phyloP scores from a whole-genome alignment of 2,113 vertebrate species.

The Myiagra hebetior region DNA sequence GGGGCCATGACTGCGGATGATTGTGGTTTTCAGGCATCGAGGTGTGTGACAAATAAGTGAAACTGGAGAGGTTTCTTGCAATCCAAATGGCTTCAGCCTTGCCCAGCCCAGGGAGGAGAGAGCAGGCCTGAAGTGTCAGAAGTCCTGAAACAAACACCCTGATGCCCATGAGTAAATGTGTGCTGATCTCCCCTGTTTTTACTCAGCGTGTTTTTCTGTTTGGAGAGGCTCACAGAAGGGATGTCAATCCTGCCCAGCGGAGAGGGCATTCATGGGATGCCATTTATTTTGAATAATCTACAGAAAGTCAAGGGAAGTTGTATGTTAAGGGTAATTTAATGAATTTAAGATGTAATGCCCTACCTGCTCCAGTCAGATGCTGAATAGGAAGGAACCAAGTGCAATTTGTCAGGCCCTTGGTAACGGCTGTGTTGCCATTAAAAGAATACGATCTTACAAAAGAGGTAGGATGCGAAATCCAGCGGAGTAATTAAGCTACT shows the following conservation, averaged over 20 bases:
- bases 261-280: background rate
- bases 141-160: rapidly evolving
- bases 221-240: background rate
- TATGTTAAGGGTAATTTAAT: background rate
- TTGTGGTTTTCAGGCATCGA: background rate
- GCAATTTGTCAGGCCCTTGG: constrained; percentile 28
- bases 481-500: constrained; percentile 61
- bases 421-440: constrained; percentile 46
- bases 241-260: background rate
- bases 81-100: background rate
- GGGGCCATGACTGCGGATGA: background rate
- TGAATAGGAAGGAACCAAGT: background rate
- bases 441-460: constrained; percentile 44
- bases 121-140: background rate
- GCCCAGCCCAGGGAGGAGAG: background rate
- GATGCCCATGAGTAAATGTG: rapidly evolving
- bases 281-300: background rate
- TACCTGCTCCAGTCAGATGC: constrained; percentile 27
- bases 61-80: background rate
- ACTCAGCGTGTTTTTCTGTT: background rate
- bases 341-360: background rate
- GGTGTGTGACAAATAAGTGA: background rate
- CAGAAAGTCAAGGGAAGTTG: constrained; percentile 2
- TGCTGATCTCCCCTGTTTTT: background rate
- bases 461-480: constrained; percentile 62